A percentile compares a stretch with the other conserved stretches of the same genome.
Evolutionary conservation across 2,888 invertebrate species (phyloP).

Genomic region (Helleia helle): DNA sequence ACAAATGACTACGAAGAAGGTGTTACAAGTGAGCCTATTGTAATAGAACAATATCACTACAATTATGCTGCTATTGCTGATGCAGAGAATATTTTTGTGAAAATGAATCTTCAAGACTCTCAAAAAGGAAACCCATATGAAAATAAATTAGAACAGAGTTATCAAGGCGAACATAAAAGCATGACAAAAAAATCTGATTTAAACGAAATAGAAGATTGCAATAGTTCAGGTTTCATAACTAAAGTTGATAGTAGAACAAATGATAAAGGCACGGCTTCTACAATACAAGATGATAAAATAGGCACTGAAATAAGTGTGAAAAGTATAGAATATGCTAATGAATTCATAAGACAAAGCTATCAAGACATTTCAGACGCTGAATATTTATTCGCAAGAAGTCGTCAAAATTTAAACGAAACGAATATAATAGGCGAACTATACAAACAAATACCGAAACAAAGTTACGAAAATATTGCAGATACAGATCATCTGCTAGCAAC

Average conservation of each 20-base stretch:
- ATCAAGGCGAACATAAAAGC: background rate
- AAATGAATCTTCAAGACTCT: background rate
- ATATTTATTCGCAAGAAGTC: conserved; percentile 12
- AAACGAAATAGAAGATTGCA: too few relatives aligned
- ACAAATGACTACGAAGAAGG: background rate
- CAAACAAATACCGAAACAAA: conserved; percentile 19
- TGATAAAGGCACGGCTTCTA: background rate
- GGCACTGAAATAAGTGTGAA: background rate
- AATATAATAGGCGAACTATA: background rate
- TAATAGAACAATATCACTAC: background rate
- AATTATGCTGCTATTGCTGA: background rate
- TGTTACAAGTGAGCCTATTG: background rate
- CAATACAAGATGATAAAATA: background rate
- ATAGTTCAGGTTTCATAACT: too few relatives aligned
- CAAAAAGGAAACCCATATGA: background rate
- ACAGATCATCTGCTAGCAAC: conserved; percentile 27
- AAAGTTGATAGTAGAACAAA: background rate
- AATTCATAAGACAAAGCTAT: conserved; percentile 21
- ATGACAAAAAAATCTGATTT: background rate
- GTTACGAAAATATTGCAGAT: conserved; percentile 23
- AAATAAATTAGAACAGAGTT: background rate
- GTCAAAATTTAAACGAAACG: background rate
- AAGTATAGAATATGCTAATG: conserved; percentile 3
- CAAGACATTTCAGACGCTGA: conserved; percentile 24
- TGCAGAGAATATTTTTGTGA: conserved; percentile 1